Percentiles rank a stretch among this genome's conserved stretches.
Conservation (phyloP, 2,888 invertebrate species). For the Diachrysia chrysitis region DNA sequence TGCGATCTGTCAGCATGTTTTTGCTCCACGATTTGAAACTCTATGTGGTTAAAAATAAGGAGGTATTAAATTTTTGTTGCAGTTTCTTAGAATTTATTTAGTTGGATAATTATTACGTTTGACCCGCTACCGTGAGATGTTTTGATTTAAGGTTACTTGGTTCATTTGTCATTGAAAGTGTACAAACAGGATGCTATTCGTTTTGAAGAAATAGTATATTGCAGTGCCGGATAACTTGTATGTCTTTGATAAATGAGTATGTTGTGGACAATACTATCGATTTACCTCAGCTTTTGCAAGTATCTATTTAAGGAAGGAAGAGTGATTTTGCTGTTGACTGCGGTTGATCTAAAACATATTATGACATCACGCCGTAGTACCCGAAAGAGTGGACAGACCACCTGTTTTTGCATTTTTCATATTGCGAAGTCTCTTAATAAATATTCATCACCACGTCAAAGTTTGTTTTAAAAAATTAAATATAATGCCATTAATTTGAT, state of each 20-base stretch:
- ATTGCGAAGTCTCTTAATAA: too few species aligned
- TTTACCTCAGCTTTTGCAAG: not conserved
- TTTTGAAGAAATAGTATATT: conserved; percentile 36
- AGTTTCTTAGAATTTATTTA: conserved; percentile 69
- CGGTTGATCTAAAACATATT: too few species aligned
- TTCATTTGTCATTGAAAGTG: conserved; percentile 40
- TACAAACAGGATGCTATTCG: conserved; percentile 50
- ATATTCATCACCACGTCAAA: too few species aligned
- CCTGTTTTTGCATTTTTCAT: too few species aligned
- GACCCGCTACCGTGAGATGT: conserved; percentile 69
- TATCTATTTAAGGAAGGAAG: not conserved
- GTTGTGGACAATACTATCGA: not conserved
- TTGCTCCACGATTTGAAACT: conserved; percentile 49
- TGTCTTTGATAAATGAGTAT: not conserved
- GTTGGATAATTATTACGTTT: conserved; percentile 68
- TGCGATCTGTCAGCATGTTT: conserved; percentile 65
- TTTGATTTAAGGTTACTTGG: conserved; percentile 57
- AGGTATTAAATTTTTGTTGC: conserved; percentile 23
- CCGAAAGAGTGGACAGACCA: too few species aligned
- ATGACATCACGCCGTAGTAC: too few species aligned
- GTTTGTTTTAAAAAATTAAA: too few species aligned
- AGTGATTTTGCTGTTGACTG: too few species aligned
- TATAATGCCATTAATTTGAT: too few species aligned
- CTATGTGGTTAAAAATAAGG: conserved; percentile 47
- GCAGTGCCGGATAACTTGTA: conserved; percentile 11